Evolutionary conservation across 2,888 invertebrate genomes (phyloP).

Genomic region (Carpatolechia fugitivella): DNA sequence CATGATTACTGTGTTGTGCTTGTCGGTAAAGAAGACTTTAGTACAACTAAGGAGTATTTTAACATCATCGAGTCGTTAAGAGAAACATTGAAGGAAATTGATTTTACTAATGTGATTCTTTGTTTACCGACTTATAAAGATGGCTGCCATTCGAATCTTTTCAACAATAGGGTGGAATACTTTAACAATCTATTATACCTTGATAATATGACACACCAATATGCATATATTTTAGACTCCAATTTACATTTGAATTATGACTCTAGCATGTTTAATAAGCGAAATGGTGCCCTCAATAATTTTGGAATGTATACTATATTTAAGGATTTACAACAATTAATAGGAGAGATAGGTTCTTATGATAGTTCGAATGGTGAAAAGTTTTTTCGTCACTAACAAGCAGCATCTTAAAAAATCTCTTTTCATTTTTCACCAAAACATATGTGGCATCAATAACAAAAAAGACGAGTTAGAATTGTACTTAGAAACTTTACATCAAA

Average conservation of each 20-base stretch:
- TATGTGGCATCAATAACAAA: too few species aligned
- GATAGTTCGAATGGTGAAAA: too few species aligned
- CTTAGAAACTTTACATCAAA: too few species aligned
- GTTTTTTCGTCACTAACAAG: too few species aligned
- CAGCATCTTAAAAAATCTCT: too few species aligned
- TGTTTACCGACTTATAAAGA: slow-evolving; percentile 17
- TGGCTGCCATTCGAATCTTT: slow-evolving; percentile 1
- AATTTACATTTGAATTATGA: slow-evolving; percentile 15
- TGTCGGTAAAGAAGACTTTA: background rate
- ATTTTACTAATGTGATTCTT: slow-evolving; percentile 8
- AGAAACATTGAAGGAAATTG: background rate
- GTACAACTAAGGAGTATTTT: background rate
- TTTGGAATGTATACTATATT: background rate
- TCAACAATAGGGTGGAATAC: slow-evolving; percentile 16
- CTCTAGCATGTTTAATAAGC: slow-evolving; percentile 14
- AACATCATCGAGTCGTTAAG: background rate
- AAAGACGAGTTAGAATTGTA: too few species aligned
- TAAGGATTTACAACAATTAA: too few species aligned
- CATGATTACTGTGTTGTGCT: background rate
- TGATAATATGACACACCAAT: slow-evolving; percentile 9
- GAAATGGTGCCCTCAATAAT: background rate
- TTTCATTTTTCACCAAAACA: too few species aligned
- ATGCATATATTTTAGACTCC: slow-evolving; percentile 19
- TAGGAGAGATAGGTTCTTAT: too few species aligned
- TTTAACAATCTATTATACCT: slow-evolving; percentile 19